Evolutionary conservation across 2,797 vertebrate genomes (phyloP).

Genomic region (Halcyon leucocephala): DNA sequence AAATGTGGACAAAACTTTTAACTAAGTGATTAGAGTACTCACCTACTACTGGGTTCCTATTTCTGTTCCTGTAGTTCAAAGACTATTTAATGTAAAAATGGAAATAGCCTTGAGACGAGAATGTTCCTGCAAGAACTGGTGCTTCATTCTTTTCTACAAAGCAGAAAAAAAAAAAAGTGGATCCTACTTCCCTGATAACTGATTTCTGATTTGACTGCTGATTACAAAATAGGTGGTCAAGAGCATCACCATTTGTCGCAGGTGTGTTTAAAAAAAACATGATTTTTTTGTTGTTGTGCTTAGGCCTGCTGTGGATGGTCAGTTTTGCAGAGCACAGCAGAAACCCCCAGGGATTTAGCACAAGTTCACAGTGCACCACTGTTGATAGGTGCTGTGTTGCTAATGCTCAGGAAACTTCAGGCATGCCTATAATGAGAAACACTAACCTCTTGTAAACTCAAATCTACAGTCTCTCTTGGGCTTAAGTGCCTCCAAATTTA

Average conservation of each 20-base stretch:
- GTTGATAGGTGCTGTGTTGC: background rate
- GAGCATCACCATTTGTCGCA: background rate
- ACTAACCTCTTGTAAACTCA: background rate
- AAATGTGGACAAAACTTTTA: background rate
- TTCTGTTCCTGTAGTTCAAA: background rate
- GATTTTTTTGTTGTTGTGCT: background rate
- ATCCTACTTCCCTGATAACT: background rate
- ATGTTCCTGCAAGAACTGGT: background rate
- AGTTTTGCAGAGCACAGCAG: background rate
- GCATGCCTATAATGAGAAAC: background rate
- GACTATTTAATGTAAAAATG: conserved; percentile 1
- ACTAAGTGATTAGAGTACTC: background rate
- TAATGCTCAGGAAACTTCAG: background rate
- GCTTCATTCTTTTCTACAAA: background rate
- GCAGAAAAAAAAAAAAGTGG: background rate
- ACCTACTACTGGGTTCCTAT: background rate
- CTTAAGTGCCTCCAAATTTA: background rate
- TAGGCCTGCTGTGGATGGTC: fast-evolving
- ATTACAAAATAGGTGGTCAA: background rate
- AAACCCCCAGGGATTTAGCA: background rate
- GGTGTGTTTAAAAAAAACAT: fast-evolving
- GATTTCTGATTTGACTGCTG: background rate
- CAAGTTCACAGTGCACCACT: background rate
- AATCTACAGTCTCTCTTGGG: background rate
- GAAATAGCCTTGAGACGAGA: conserved; percentile 19